Conservation (phyloP, 2,797 vertebrate genomes). For the Spea hammondii region DNA sequence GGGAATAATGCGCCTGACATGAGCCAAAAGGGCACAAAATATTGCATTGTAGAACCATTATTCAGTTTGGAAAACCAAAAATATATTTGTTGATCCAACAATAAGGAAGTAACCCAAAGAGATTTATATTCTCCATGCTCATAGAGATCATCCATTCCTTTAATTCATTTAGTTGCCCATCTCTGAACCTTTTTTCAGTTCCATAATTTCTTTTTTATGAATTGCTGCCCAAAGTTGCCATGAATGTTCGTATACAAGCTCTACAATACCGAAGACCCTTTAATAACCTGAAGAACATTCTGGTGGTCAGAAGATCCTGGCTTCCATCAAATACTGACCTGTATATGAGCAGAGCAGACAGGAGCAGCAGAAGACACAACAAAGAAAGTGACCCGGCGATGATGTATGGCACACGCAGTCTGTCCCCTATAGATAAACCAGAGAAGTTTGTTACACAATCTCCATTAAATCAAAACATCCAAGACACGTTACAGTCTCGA, state of each 20-base stretch:
- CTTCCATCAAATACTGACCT: conserved; percentile 66
- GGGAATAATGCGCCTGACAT: not conserved
- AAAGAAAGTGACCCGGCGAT: conserved; percentile 88
- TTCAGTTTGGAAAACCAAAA: too few species aligned
- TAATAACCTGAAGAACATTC: not conserved
- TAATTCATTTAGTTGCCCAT: too few species aligned
- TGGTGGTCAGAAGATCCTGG: not conserved
- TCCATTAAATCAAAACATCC: too few species aligned
- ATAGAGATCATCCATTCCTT: too few species aligned
- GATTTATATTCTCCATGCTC: too few species aligned
- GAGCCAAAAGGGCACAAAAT: not conserved
- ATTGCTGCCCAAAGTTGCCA: too few species aligned
- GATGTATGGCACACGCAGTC: conserved; percentile 89
- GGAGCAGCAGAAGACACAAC: conserved; percentile 86
- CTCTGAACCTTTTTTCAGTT: too few species aligned
- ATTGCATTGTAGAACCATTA: too few species aligned
- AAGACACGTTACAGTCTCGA: not conserved
- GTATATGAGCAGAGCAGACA: conserved; percentile 87
- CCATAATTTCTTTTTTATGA: too few species aligned
- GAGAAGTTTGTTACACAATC: not conserved
- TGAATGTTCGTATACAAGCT: too few species aligned
- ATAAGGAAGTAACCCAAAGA: too few species aligned
- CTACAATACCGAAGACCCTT: not conserved
- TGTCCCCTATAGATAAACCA: conserved; percentile 74
- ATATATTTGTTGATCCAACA: too few species aligned